Base-by-base conservation (phyloP, 2,888 invertebrate species). In the Hermodice carunculata region DNA sequence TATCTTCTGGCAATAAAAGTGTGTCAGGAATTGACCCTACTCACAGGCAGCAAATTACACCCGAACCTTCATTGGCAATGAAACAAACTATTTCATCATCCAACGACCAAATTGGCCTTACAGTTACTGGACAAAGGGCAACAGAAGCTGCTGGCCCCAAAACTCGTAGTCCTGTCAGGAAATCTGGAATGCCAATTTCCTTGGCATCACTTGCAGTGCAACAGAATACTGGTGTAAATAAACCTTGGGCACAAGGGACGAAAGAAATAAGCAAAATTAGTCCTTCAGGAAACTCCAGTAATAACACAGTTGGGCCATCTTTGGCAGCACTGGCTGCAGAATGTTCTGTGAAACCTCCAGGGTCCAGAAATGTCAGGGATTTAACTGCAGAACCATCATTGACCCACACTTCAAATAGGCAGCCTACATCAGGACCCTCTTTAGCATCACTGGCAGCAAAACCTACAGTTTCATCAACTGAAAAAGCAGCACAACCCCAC, bases 291-390 rank as follows among this genome's bases (percentile, higher is more conserved):
- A n/a, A n/a, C n/a, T n/a, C n/a, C n/a, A n/a, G n/a, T n/a, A n/a
- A n/a, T n/a, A n/a, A 77, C 78, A 77, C 78, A 79, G 78, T 74
- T 71, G 40, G 64, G 64, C n/a, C 42, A 28, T 61, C 63, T 26
- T 53, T 65, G 3, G 44, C 62, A 28, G 56, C 56, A 14, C 40
- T 60, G 42, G 63, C 56, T 2, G 56, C 59, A n/a, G 32, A 63
- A 42, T 26, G 49, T 34, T 46, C 46, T 26, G 14, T 14, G 2
- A 24, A 46, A 11, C 22, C 28, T 0, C 28, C 46, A 19, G 46
- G 46, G 14, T 28, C 46, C 24, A 22, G 26, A 46, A 24, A n/a
- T 14, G 24, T 28, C 14, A 26, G 17, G 24, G 4, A 44, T 3
- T 52, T 40, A 43, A 8, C 54, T 14, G 29, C 34, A 48, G 61